phyloP scores from a whole-genome alignment of 2,888 invertebrate genomes.

The Nezara viridula region DNA sequence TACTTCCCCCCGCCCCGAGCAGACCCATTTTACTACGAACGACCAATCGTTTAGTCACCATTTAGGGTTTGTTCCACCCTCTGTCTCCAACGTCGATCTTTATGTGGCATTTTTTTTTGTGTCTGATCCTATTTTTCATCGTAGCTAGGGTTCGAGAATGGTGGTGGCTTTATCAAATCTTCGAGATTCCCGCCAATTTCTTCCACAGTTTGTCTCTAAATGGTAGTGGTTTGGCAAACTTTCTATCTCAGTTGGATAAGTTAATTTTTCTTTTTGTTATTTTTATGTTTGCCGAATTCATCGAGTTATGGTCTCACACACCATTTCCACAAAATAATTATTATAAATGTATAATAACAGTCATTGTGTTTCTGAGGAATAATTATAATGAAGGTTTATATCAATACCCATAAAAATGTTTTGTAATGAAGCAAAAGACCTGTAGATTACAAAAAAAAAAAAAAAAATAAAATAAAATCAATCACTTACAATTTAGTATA shows the following conservation, averaged over 20 bases:
- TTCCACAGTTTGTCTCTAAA: neutral
- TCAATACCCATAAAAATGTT: too few relatives aligned
- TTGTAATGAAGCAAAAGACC: too few relatives aligned
- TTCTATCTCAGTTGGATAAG: neutral
- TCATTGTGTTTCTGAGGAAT: too few relatives aligned
- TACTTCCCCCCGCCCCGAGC: neutral
- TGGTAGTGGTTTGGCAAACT: neutral
- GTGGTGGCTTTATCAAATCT: neutral
- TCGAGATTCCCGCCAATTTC: neutral
- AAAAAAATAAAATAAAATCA: too few relatives aligned
- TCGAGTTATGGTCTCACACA: too few relatives aligned
- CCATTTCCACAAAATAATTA: too few relatives aligned
- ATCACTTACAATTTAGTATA: too few relatives aligned
- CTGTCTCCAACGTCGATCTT: neutral
- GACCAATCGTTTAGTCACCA: constrained; percentile 15
- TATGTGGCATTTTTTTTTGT: neutral
- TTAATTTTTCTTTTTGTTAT: neutral
- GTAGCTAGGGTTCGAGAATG: neutral
- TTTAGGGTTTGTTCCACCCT: constrained; percentile 23
- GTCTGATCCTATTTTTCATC: neutral
- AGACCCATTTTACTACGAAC: constrained; percentile 10
- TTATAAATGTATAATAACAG: too few relatives aligned
- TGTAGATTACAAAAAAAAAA: too few relatives aligned
- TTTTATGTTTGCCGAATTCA: too few relatives aligned
- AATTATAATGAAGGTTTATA: too few relatives aligned